Evolutionary conservation across 2,888 invertebrate species (phyloP).

Genomic region (Lasioglossum morio): DNA sequence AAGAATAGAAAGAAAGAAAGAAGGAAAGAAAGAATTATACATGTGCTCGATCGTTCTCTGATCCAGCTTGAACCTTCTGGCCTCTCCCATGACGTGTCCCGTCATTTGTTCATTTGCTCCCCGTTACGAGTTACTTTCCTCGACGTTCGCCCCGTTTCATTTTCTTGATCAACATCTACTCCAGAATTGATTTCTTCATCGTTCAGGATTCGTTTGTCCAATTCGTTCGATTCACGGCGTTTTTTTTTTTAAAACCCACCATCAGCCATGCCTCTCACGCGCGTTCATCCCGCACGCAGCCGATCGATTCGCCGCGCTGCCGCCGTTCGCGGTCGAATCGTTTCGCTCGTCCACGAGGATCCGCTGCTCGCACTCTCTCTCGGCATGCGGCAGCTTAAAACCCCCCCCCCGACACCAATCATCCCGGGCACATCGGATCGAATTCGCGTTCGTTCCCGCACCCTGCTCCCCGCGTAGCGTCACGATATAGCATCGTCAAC

Average conservation of each 20-base stretch:
- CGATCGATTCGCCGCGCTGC: slow-evolving; percentile 19
- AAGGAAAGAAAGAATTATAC: slow-evolving; percentile 61
- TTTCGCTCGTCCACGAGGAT: slow-evolving; percentile 6
- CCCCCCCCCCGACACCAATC: not conserved
- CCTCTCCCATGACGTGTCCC: not conserved
- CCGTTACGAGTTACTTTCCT: not conserved
- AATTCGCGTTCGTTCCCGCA: not conserved
- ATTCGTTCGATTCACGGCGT: not conserved
- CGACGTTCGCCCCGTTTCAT: not conserved
- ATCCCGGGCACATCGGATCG: not conserved
- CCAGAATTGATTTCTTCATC: slow-evolving; percentile 2
- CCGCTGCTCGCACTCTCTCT: not conserved
- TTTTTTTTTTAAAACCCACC: not conserved
- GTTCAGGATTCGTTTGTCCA: not conserved
- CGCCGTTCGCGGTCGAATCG: slow-evolving; percentile 5
- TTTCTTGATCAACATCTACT: not conserved
- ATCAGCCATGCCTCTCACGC: slow-evolving; percentile 20
- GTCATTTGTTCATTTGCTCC: not conserved
- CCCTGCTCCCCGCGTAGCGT: not conserved
- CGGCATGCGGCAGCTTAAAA: not conserved
- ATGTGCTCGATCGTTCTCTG: slow-evolving; percentile 37
- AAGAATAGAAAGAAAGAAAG: slow-evolving; percentile 64
- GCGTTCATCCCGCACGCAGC: not conserved
- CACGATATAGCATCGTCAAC: slow-evolving; percentile 11
- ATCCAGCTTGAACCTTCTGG: slow-evolving; percentile 15